Conservation (phyloP, 2,888 invertebrate species). For the Anthophora plumipes region DNA sequence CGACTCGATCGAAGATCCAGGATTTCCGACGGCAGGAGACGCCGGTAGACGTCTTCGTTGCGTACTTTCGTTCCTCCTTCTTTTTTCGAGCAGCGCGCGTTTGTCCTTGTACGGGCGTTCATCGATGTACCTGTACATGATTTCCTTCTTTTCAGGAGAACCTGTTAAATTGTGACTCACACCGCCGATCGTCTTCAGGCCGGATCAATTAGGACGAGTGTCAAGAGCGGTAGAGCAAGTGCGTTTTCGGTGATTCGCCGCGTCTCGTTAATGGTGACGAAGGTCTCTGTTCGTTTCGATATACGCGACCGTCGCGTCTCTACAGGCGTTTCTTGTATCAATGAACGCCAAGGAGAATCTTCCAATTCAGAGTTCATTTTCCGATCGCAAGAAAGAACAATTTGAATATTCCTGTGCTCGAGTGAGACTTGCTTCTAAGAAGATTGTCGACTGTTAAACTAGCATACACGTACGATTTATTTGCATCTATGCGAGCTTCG, state of each 20-base stretch:
- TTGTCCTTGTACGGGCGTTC: slow-evolving; percentile 21
- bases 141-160: slow-evolving; percentile 43
- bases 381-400: neutral
- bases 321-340: neutral
- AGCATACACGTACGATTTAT: slow-evolving; percentile 7
- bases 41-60: slow-evolving; percentile 63
- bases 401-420: neutral
- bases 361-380: neutral
- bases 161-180: slow-evolving; percentile 52
- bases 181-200: slow-evolving; percentile 6
- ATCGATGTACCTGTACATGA: slow-evolving; percentile 53
- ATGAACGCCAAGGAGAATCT: neutral
- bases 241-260: slow-evolving; percentile 25
- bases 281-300: neutral
- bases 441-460: neutral
- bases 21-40: slow-evolving; percentile 75
- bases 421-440: neutral
- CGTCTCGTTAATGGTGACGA: slow-evolving; percentile 10
- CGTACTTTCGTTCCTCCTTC: slow-evolving; percentile 43
- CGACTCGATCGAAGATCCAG: slow-evolving; percentile 77
- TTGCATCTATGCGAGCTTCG: slow-evolving; percentile 8
- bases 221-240: slow-evolving; percentile 27
- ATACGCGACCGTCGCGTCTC: neutral
- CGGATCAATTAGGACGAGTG: slow-evolving; percentile 37
- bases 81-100: slow-evolving; percentile 8